phyloP scores from a whole-genome alignment of 2,113 vertebrate genomes.

The Hemichromis elongatus region DNA sequence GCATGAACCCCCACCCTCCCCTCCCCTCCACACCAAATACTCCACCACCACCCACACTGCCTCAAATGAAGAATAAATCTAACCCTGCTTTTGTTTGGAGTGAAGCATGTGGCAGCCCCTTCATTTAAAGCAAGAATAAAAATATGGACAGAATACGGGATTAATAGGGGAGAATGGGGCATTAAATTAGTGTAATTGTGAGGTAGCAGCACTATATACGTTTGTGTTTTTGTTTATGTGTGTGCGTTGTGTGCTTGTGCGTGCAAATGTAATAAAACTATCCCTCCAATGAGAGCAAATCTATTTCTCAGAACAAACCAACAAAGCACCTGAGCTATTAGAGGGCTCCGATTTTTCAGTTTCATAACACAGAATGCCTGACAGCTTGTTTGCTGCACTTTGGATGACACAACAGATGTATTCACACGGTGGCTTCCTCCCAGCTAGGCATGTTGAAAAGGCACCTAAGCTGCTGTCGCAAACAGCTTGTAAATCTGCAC shows the following conservation, averaged over 20 bases:
- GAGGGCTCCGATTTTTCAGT: constrained; percentile 33
- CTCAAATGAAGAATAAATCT: constrained; percentile 70
- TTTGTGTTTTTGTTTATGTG: not conserved
- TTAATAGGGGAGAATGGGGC: constrained; percentile 70
- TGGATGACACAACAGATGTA: constrained; percentile 49
- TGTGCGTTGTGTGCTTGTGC: not conserved
- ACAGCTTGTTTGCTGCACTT: constrained; percentile 54
- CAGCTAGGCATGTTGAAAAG: constrained; percentile 38
- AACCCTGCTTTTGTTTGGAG: constrained; percentile 66
- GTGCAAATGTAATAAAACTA: constrained; percentile 23
- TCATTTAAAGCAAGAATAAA: constrained; percentile 61
- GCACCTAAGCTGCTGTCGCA: constrained; percentile 36
- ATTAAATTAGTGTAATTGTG: constrained; percentile 67
- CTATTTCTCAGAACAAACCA: constrained; percentile 11
- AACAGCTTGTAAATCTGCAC: constrained; percentile 63
- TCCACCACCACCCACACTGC: constrained; percentile 34
- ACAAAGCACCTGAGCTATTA: constrained; percentile 47
- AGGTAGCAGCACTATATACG: constrained; percentile 8
- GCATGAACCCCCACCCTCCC: constrained; percentile 40
- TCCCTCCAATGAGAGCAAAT: constrained; percentile 9
- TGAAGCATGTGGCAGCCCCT: constrained; percentile 65
- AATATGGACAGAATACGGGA: constrained; percentile 62
- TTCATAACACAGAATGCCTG: constrained; percentile 30
- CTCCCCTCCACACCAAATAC: not conserved
- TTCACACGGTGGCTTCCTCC: constrained; percentile 13